Evolutionary conservation across 1,140 invertebrate species (phyloP).

Genomic region (Diorhabda elongata): DNA sequence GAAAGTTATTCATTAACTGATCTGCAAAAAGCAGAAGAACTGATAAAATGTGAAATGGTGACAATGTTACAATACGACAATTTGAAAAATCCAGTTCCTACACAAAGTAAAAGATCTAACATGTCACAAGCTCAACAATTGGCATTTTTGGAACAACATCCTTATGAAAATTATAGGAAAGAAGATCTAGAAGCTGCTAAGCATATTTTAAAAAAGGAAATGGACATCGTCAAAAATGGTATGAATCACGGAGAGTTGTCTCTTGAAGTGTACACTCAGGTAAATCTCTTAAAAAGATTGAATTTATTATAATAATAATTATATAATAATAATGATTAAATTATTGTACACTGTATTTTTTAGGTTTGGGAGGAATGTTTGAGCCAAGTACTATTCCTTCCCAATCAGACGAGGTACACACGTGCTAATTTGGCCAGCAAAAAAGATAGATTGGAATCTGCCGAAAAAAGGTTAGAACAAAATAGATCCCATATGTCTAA

Average conservation of each 20-base stretch:
- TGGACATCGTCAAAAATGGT: constrained; percentile 83
- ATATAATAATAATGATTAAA: too few relatives aligned
- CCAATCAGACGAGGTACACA: constrained; percentile 63
- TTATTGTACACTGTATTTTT: not conserved
- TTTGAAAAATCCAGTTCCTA: constrained; percentile 59
- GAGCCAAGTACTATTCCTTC: constrained; percentile 54
- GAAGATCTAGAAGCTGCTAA: constrained; percentile 70
- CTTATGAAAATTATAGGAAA: constrained; percentile 68
- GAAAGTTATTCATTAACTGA: constrained; percentile 76
- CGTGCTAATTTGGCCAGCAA: constrained; percentile 91
- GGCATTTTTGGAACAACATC: constrained; percentile 79
- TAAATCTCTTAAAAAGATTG: not conserved
- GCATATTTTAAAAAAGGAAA: constrained; percentile 71
- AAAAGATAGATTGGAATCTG: constrained; percentile 91
- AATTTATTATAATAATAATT: not conserved
- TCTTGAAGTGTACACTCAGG: constrained; percentile 56
- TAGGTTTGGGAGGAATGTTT: constrained; percentile 96
- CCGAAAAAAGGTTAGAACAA: constrained; percentile 87
- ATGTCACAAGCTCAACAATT: constrained; percentile 65
- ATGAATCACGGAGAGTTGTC: constrained; percentile 94
- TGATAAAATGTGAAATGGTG: constrained; percentile 97
- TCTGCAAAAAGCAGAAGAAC: constrained; percentile 91
- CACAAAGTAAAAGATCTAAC: constrained; percentile 42
- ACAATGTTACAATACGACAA: constrained; percentile 92
- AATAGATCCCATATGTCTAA: constrained; percentile 92